Evolutionary conservation across 2,888 invertebrate species (phyloP).

Genomic region (Synanthedon andrenaeformis): DNA sequence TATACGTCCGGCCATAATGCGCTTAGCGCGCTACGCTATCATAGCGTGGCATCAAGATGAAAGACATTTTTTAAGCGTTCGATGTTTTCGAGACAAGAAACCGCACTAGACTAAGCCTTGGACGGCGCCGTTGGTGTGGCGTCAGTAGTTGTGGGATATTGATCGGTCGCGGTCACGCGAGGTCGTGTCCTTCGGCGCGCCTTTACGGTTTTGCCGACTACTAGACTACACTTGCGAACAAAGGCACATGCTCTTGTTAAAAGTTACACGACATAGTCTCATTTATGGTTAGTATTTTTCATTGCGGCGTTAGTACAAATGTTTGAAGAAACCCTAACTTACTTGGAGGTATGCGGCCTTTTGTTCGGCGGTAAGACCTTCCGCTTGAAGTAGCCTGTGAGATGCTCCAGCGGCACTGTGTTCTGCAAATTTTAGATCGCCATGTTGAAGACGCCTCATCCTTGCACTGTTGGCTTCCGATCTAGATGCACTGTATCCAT

Average conservation of each 20-base stretch:
- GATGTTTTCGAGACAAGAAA: slow-evolving; percentile 52
- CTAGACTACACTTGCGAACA: neutral
- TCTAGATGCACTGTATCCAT: slow-evolving; percentile 82
- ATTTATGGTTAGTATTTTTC: neutral
- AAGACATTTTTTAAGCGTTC: slow-evolving; percentile 17
- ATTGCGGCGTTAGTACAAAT: no score
- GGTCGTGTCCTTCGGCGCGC: slow-evolving; percentile 69
- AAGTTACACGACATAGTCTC: neutral
- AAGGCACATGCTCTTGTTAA: neutral
- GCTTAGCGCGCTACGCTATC: slow-evolving; percentile 13
- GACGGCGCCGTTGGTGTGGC: slow-evolving; percentile 29
- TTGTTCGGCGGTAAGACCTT: slow-evolving; percentile 88
- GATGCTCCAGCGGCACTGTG: slow-evolving; percentile 82
- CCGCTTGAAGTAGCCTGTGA: slow-evolving; percentile 83
- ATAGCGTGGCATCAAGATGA: slow-evolving; percentile 12
- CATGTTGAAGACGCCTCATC: slow-evolving; percentile 77
- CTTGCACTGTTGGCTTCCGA: slow-evolving; percentile 60
- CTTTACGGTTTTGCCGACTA: slow-evolving; percentile 38
- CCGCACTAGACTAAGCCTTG: slow-evolving; percentile 48
- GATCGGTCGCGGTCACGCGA: slow-evolving; percentile 58
- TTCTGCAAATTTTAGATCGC: slow-evolving; percentile 85
- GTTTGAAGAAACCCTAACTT: slow-evolving; percentile 17
- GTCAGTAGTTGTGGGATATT: slow-evolving; percentile 36
- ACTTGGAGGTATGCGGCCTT: slow-evolving; percentile 87
- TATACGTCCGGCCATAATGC: slow-evolving; percentile 45